Percentiles rank a stretch among this genome's conserved stretches.
Conservation (phyloP, 2,888 invertebrate genomes). For the Apamea epomidion region DNA sequence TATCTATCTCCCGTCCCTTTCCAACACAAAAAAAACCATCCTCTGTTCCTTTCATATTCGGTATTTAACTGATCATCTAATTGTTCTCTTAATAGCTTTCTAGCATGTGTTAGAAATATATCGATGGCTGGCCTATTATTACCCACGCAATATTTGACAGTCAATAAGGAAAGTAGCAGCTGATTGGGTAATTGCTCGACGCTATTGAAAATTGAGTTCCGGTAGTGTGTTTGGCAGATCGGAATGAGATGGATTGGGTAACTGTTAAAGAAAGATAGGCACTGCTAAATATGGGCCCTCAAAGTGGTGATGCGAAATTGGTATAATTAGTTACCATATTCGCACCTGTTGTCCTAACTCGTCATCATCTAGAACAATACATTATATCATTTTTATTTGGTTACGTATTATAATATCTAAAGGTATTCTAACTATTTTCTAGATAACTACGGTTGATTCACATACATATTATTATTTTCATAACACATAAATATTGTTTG, state of each 20-base stretch:
- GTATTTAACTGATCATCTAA: slow-evolving; percentile 71
- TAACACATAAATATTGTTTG: no score
- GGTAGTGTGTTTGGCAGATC: slow-evolving; percentile 26
- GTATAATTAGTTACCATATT: neutral
- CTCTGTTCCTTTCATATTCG: slow-evolving; percentile 59
- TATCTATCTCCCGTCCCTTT: slow-evolving; percentile 70
- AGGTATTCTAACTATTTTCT: no score
- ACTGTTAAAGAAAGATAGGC: neutral
- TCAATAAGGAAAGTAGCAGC: slow-evolving; percentile 47
- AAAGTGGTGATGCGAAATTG: neutral
- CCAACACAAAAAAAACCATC: slow-evolving; percentile 57
- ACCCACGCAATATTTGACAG: slow-evolving; percentile 48
- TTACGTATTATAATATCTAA: no score
- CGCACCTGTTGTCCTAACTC: no score
- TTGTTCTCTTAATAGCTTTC: slow-evolving; percentile 75
- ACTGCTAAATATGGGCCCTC: neutral
- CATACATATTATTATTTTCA: no score
- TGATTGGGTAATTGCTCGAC: slow-evolving; percentile 29
- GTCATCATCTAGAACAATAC: neutral
- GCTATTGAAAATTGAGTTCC: slow-evolving; percentile 49
- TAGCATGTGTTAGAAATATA: slow-evolving; percentile 64
- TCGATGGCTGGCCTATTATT: slow-evolving; percentile 29
- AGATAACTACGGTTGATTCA: no score
- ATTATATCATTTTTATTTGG: no score
- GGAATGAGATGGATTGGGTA: slow-evolving; percentile 6